Conservation (phyloP, 2,888 invertebrate genomes). For the Pinctada fucata region DNA sequence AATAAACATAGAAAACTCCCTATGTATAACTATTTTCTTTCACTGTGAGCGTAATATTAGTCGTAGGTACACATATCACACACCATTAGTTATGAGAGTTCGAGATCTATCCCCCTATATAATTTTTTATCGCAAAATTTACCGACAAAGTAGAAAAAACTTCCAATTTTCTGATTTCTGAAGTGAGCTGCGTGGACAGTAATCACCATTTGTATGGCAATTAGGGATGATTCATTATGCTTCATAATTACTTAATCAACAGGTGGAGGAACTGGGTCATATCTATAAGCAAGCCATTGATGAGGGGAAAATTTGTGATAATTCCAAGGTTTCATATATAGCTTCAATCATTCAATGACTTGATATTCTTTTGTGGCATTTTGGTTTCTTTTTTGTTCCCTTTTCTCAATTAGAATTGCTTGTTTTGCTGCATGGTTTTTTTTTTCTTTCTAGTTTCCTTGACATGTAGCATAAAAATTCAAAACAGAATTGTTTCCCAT, state of each 20-base stretch:
- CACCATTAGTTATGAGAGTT: too few species aligned
- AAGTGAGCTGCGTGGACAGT: too few species aligned
- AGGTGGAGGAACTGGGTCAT: slow-evolving; percentile 62
- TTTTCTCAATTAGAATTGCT: not conserved
- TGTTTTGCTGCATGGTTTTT: not conserved
- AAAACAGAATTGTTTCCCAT: not conserved
- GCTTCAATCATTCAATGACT: not conserved
- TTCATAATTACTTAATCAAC: slow-evolving; percentile 26
- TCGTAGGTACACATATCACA: too few species aligned
- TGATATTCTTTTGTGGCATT: slow-evolving; percentile 8
- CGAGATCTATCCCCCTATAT: too few species aligned
- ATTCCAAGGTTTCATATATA: slow-evolving; percentile 24
- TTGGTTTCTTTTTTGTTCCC: slow-evolving; percentile 10
- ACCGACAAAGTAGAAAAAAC: too few species aligned
- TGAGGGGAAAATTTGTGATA: slow-evolving; percentile 50
- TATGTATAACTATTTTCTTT: too few species aligned
- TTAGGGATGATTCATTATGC: too few species aligned
- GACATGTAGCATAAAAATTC: not conserved
- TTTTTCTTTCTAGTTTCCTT: not conserved
- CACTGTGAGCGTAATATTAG: too few species aligned
- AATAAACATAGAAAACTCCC: too few species aligned
- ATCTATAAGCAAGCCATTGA: slow-evolving; percentile 63
- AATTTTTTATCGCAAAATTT: too few species aligned
- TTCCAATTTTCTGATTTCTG: too few species aligned
- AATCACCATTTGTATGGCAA: too few species aligned